Percentiles rank a stretch among this genome's conserved stretches.
These are phyloP conservation scores for Agrypnus murinus DNA, from an alignment of 2,888 invertebrate species.

Conservation along the genomic window DNA sequence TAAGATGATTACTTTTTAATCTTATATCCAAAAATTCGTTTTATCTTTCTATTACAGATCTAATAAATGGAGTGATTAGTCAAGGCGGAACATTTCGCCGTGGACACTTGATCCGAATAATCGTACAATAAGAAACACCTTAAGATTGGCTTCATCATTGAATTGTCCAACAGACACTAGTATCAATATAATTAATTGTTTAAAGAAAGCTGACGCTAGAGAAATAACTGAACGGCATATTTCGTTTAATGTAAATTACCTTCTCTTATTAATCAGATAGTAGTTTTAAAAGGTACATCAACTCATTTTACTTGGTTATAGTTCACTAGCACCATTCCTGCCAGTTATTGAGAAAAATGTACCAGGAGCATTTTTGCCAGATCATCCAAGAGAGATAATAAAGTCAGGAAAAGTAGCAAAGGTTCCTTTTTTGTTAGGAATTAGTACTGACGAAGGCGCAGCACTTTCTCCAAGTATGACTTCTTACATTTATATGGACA, in stretches of 20 bases:
- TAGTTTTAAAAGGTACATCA: no score
- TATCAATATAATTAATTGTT: slow-evolving; percentile 14
- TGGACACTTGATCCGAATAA: slow-evolving; percentile 3
- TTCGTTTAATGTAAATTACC: slow-evolving; percentile 11
- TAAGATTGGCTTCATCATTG: background rate
- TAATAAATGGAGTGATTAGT: slow-evolving; percentile 35
- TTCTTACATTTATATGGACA: no score
- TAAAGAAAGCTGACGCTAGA: slow-evolving; percentile 9
- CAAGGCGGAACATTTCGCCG: slow-evolving; percentile 3
- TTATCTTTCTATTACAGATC: slow-evolving; percentile 11
- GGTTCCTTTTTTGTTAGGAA: slow-evolving; percentile 83
- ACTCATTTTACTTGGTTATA: slow-evolving; percentile 70
- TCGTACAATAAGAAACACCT: background rate
- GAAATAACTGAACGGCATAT: background rate
- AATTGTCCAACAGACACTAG: background rate
- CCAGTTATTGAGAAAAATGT: slow-evolving; percentile 83
- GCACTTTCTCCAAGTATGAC: slow-evolving; percentile 74
- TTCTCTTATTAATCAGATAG: no score
- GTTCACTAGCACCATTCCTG: slow-evolving; percentile 84
- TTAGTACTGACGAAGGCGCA: slow-evolving; percentile 83
- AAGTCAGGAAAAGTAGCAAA: slow-evolving; percentile 72
- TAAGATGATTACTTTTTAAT: no score
- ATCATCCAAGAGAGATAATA: slow-evolving; percentile 74
- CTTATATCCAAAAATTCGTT: no score
- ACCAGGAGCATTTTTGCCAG: slow-evolving; percentile 80